Evolutionary conservation across 2,888 invertebrate species (phyloP).

Genomic region (Zeuzera pyrina): DNA sequence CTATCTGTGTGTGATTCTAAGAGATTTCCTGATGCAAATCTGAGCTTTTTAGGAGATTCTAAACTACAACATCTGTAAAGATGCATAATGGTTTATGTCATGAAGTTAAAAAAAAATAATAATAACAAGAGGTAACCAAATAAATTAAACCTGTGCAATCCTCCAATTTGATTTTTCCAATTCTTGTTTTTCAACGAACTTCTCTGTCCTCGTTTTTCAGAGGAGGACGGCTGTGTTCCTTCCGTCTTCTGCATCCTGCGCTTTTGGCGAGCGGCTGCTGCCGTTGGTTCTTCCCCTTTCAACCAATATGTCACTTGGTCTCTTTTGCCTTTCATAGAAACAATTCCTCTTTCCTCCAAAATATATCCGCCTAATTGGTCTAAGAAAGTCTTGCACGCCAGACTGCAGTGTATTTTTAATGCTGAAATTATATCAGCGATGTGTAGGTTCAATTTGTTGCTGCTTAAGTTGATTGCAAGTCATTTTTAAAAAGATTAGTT

Average conservation of each 20-base stretch:
- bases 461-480: no score
- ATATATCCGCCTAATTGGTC: conserved; percentile 83
- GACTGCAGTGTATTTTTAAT: conserved; percentile 87
- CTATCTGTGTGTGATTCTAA: conserved; percentile 72
- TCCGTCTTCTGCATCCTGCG: not conserved
- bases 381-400: conserved; percentile 78
- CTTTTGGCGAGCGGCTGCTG: conserved; percentile 52
- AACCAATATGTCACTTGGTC: conserved; percentile 88
- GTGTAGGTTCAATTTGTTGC: not conserved
- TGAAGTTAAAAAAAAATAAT: no score
- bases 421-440: no score
- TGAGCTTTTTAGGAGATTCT: conserved; percentile 86
- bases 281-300: conserved; percentile 79
- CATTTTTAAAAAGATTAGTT: no score
- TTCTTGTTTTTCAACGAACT: conserved; percentile 80
- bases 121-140: no score
- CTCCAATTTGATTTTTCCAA: conserved; percentile 65
- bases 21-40: conserved; percentile 82
- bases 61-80: conserved; percentile 79
- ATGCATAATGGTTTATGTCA: not conserved
- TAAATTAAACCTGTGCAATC: conserved; percentile 61
- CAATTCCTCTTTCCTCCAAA: conserved; percentile 81
- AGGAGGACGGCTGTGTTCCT: conserved; percentile 17
- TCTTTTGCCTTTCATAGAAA: conserved; percentile 88
- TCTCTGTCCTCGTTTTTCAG: conserved; percentile 39